These are phyloP conservation scores for Pterocles gutturalis DNA, from an alignment of 2,113 vertebrate species.

Conservation along the genomic window DNA sequence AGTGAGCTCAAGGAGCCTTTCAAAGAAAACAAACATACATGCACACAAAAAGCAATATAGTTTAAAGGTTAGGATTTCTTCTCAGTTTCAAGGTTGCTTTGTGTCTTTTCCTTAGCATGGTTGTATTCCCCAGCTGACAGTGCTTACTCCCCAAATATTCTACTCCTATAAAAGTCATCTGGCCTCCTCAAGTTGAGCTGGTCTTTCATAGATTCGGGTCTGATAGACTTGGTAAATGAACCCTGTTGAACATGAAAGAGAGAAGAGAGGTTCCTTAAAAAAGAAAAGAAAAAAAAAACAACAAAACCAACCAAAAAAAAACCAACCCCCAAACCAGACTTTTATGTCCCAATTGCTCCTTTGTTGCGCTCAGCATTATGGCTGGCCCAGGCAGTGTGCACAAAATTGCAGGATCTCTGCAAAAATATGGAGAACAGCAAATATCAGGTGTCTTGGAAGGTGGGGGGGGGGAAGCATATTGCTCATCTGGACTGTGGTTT, in stretches of 20 bases:
- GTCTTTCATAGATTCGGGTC: neutral
- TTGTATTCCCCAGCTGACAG: neutral
- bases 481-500: slow-evolving; percentile 59
- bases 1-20: slow-evolving; percentile 48
- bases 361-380: neutral
- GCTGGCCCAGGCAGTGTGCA: slow-evolving; percentile 7
- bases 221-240: neutral
- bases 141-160: neutral
- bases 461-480: slow-evolving; percentile 17
- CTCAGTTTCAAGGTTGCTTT: slow-evolving; percentile 37
- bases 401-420: slow-evolving; percentile 32
- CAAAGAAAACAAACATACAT: slow-evolving; percentile 33
- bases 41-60: slow-evolving; percentile 34
- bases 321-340: neutral
- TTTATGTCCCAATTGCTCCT: neutral
- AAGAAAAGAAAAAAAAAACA: neutral
- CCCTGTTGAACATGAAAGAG: neutral
- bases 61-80: slow-evolving; percentile 51
- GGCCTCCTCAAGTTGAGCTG: neutral
- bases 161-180: neutral
- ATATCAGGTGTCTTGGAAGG: slow-evolving; percentile 44
- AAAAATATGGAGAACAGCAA: slow-evolving; percentile 37
- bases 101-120: neutral
- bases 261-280: neutral
- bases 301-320: neutral